These are phyloP conservation scores for Raja brachyura DNA, from an alignment of 2,113 vertebrate genomes.

Conservation along the genomic window DNA sequence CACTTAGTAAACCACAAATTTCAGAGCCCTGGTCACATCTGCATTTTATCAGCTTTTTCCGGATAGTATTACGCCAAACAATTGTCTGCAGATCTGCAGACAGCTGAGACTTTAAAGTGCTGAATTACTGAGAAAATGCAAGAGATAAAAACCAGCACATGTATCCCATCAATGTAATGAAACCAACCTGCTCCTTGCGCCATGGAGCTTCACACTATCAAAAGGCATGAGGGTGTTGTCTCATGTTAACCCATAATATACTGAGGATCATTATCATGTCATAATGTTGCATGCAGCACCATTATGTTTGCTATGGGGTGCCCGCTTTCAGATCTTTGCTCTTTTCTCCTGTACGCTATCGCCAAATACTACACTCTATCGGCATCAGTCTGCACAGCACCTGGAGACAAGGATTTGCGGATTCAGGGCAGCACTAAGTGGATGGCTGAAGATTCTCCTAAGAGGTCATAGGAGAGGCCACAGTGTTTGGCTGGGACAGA, in stretches of 20 bases:
- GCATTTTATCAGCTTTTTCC: slow-evolving; percentile 95
- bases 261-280: not conserved
- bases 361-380: too few relatives aligned
- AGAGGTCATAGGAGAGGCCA: too few relatives aligned
- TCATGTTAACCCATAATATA: slow-evolving; percentile 18
- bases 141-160: slow-evolving; percentile 76
- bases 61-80: slow-evolving; percentile 93
- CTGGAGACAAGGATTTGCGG: too few relatives aligned
- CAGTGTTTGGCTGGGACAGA: too few relatives aligned
- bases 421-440: too few relatives aligned
- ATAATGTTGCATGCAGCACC: not conserved
- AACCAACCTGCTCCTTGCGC: slow-evolving; percentile 67
- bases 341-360: too few relatives aligned
- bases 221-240: slow-evolving; percentile 4
- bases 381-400: too few relatives aligned
- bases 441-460: too few relatives aligned
- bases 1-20: slow-evolving; percentile 92
- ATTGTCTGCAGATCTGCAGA: slow-evolving; percentile 93
- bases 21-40: slow-evolving; percentile 91
- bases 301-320: not conserved
- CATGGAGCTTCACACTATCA: slow-evolving; percentile 47
- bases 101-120: slow-evolving; percentile 86
- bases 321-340: too few relatives aligned
- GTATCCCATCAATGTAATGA: slow-evolving; percentile 77
- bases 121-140: slow-evolving; percentile 88